Base-by-base conservation (phyloP, 2,113 vertebrate species). In the Arizona elegans region DNA sequence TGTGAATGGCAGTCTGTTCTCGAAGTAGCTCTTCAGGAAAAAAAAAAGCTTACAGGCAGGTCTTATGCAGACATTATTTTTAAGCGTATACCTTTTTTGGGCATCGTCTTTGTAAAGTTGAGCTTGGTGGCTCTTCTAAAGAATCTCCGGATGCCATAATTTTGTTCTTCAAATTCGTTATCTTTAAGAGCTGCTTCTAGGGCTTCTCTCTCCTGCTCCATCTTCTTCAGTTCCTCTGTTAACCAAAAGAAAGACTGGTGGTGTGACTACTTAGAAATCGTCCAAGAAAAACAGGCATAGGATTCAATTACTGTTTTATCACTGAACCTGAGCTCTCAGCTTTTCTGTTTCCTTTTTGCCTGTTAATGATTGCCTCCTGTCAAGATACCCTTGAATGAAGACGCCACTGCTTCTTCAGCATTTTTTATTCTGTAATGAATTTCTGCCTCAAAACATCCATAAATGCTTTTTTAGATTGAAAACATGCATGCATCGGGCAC, bases 171-270 rank as follows among this genome's bases (percentile, higher is more conserved):
- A 94, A 97, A 96, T 91, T 98, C 98, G 5, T 98, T 99, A 12
- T 98, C 98, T 95, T 97, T 98, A 93, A 98, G 97, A 0, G 98
- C 96, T 38, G 98, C 97, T 93, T 99, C 99, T 92, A 99, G 92
- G 1, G 96, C 98, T 95, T 98, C 87, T 92, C 98, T 98, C 92
- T 99, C 99, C 96, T 97, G 97, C 43, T 98, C 98, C 94, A 99
- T 95, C 93, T 97, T 98, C 94, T 99, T 94, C 91, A 98, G 97
- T 95, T 99, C 99, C 85, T 99, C 99, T 99, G 96, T 75, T 91
- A 96, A 95, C 91, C 53, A 65, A 94, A 94, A 96, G 53, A 50
- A 95, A 94, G 62, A 65, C 53, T 89, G 91, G 5, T 93, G 65
- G 90, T 13, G 50, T 3, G 81, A 59, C 58, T 13, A 7, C 3